Percentiles rank a stretch among this genome's conserved stretches.
Evolutionary conservation across 2,113 vertebrate genomes (phyloP).

Genomic region (cattle (Bos taurus)): ARS-UCD2.0 NC_037348.1:28164001-28164500

Average conservation of each 20-base stretch:
- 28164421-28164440: background rate
- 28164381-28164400: background rate
- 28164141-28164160: background rate
- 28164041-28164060: background rate
- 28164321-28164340: background rate
- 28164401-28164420: background rate
- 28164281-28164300: background rate
- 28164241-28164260: background rate
- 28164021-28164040: background rate
- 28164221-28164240: background rate
- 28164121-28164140: background rate
- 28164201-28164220: background rate
- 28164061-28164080: background rate
- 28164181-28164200: background rate
- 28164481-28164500: background rate
- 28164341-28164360: background rate
- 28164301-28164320: background rate
- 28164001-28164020: background rate
- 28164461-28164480: background rate
- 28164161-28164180: no score
- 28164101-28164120: background rate
- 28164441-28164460: background rate
- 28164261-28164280: background rate
- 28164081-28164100: background rate
- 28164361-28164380: background rate